A percentile compares a stretch with the other conserved stretches of the same genome.
phyloP scores from a whole-genome alignment of 35 echinoderm and acorn worm genomes.

The Ophioderma brevispina region DNA sequence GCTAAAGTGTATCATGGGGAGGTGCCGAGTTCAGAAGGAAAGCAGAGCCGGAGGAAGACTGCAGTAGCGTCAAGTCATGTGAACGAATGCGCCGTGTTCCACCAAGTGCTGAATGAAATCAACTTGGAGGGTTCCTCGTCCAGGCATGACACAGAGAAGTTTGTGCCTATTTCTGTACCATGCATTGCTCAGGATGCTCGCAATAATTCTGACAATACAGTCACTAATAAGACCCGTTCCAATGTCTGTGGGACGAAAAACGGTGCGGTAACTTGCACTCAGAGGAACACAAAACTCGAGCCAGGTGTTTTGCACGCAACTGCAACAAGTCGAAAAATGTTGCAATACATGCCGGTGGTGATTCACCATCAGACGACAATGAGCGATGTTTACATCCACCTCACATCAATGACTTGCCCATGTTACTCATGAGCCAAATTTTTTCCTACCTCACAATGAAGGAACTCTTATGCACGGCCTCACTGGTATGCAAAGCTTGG shows the following conservation, averaged over 20 bases:
- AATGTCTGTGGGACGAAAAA: too few species aligned
- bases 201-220: too few species aligned
- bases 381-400: too few species aligned
- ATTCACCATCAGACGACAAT: too few species aligned
- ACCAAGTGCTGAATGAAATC: not conserved
- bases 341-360: too few species aligned
- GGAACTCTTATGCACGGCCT: conserved; percentile 22
- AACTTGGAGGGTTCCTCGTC: not conserved
- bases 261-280: too few species aligned
- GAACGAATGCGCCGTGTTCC: not conserved
- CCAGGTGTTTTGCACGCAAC: too few species aligned
- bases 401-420: conserved; percentile 39
- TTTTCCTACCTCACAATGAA: conserved; percentile 24
- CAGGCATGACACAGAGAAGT: not conserved
- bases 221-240: too few species aligned
- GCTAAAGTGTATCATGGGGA: not conserved
- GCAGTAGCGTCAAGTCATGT: not conserved
- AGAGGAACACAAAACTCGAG: too few species aligned
- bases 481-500: conserved; percentile 42
- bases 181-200: too few species aligned
- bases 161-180: not conserved
- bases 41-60: not conserved
- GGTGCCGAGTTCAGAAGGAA: not conserved
- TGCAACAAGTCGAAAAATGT: too few species aligned
- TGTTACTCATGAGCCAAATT: conserved; percentile 11